Percentiles rank a stretch among this genome's conserved stretches.
Evolutionary conservation across 1,140 invertebrate species (phyloP).

Genomic region (Drosophila nannoptera): DNA sequence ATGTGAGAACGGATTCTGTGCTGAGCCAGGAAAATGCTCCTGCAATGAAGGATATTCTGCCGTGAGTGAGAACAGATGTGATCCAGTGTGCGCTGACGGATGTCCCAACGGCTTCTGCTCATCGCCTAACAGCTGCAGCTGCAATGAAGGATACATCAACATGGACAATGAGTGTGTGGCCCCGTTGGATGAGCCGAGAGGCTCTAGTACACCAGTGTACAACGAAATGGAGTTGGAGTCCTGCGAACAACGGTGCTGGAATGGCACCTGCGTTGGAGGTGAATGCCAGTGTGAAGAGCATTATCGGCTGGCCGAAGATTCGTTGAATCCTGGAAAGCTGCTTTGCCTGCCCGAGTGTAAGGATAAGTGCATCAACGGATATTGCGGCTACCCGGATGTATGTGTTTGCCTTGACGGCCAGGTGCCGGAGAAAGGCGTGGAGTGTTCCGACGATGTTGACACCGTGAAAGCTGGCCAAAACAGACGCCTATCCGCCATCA

Average conservation of each 20-base stretch:
- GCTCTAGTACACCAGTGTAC: not conserved
- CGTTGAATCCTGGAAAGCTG: not conserved
- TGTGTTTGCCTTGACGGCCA: slow-evolving; percentile 45
- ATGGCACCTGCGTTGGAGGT: slow-evolving; percentile 44
- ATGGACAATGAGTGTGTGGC: slow-evolving; percentile 10
- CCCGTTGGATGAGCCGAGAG: not conserved
- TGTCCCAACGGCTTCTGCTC: too few relatives aligned
- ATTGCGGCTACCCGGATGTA: slow-evolving; percentile 36
- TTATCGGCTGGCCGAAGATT: slow-evolving; percentile 35
- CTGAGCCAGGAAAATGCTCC: not conserved
- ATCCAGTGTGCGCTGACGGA: too few relatives aligned
- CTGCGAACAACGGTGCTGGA: slow-evolving; percentile 34
- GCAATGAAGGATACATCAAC: slow-evolving; percentile 10
- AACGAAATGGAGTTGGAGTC: too few relatives aligned
- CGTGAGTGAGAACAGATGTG: not conserved
- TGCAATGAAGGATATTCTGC: slow-evolving; percentile 29
- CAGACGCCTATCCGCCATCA: not conserved
- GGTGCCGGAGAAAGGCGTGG: slow-evolving; percentile 10
- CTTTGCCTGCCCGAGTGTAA: slow-evolving; percentile 49
- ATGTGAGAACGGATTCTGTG: too few relatives aligned
- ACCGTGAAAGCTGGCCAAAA: not conserved
- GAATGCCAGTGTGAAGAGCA: slow-evolving; percentile 35
- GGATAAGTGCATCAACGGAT: slow-evolving; percentile 41
- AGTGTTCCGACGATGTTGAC: slow-evolving; percentile 5
- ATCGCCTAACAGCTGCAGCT: slow-evolving; percentile 17